A percentile compares a stretch with the other conserved stretches of the same genome.
phyloP scores from a whole-genome alignment of 1,140 invertebrate species.

The Nilaparvata lugens region DNA sequence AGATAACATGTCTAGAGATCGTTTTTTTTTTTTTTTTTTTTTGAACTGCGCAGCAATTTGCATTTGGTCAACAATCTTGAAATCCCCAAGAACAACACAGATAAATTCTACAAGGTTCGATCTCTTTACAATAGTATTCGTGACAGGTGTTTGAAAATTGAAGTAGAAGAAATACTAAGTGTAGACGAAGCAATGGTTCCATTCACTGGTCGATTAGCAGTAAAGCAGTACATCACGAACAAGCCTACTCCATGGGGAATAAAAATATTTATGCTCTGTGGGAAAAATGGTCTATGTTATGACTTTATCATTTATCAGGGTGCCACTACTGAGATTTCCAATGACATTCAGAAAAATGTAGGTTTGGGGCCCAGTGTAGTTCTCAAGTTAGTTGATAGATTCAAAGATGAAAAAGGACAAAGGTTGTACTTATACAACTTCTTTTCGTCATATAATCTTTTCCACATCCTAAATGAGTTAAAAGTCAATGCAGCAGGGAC shows the following conservation, averaged over 20 bases:
- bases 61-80: neutral
- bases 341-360: neutral
- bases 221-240: constrained; percentile 14
- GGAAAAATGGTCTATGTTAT: constrained; percentile 9
- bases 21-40: no score
- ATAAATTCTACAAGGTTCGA: constrained; percentile 1
- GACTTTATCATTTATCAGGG: constrained; percentile 9
- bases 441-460: neutral
- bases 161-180: neutral
- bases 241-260: constrained; percentile 15
- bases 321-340: neutral
- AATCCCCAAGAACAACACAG: neutral
- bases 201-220: constrained; percentile 1
- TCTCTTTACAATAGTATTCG: neutral
- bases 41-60: no score
- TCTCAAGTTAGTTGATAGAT: neutral
- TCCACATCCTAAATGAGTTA: neutral
- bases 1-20: no score
- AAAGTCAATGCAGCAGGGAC: neutral
- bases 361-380: constrained; percentile 1
- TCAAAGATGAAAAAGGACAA: neutral
- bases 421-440: constrained; percentile 5
- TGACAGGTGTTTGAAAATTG: neutral
- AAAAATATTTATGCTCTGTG: constrained; percentile 17
- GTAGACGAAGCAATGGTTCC: constrained; percentile 15